phyloP scores from a whole-genome alignment of 2,888 invertebrate species.

The Catonia carolina region DNA sequence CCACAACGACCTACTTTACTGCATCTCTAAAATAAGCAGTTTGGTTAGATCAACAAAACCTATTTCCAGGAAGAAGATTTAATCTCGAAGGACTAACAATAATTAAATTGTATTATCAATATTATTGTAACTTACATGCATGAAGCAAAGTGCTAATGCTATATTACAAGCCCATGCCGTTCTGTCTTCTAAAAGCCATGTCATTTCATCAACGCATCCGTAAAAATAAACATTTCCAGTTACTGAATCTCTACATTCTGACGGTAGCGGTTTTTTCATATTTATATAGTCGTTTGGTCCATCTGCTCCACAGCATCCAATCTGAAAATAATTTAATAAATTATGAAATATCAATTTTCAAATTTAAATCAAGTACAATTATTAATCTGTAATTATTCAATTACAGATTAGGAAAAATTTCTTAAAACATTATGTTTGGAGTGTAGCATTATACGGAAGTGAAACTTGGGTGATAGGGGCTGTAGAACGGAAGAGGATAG shows the following conservation, averaged over 20 bases:
- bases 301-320: conserved; percentile 85
- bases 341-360: too few species aligned
- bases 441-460: too few species aligned
- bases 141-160: conserved; percentile 65
- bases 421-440: too few species aligned
- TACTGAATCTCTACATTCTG: conserved; percentile 77
- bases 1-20: too few species aligned
- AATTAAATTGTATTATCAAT: not conserved
- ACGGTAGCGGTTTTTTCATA: conserved; percentile 69
- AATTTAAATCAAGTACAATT: too few species aligned
- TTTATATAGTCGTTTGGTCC: conserved; percentile 76
- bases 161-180: conserved; percentile 77
- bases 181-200: conserved; percentile 81
- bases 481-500: too few species aligned
- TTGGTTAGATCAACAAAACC: too few species aligned
- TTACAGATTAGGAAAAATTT: too few species aligned
- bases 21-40: not conserved
- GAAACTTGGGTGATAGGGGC: too few species aligned
- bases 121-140: conserved; percentile 58
- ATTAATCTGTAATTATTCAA: too few species aligned
- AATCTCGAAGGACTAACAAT: not conserved
- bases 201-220: conserved; percentile 80
- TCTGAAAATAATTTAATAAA: conserved; percentile 52
- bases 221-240: conserved; percentile 84
- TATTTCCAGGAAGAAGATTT: too few species aligned